Evolutionary conservation across 2,888 invertebrate genomes (phyloP), one percentile per base, ranked within the genome.

Genomic region (Caradrina kadenii): DNA sequence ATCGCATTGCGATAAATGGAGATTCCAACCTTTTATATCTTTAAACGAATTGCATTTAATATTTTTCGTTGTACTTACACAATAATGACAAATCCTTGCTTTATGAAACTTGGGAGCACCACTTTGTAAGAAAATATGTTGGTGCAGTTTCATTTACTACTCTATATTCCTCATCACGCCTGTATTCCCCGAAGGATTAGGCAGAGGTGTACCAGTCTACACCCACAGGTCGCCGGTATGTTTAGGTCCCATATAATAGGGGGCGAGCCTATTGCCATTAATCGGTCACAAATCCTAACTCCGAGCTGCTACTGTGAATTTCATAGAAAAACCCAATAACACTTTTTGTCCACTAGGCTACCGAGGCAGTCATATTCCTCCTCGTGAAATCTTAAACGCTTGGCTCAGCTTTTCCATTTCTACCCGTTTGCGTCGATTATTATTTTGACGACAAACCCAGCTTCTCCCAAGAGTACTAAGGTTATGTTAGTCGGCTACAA

Each of bases 1-100:
- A 73, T 76, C 76, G 65, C 71, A 76, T 60, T 62, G 54, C 63
- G 53, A 64, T 69, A 76, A 73, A 83, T 76, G 72, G 67, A 70
- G 65, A 73, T 76, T 76, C 54, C 55, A 59, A 58, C 64, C 56
- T 65, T 75, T 80, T 73, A 69, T 61, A 65, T 59, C 26, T 59
- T 53, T 61, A 69, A 67, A 59, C 39, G 59, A 74, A 72, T 66
- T 68, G 66, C 67, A 69, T 70, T 79, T 63, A 52, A 73, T 67
- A 67, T 64, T 59, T 50, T 39, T 10, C 26, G 17, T 61, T 65
- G 21, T 65, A 19, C 26, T 69, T 15, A 60, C 22, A 60, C 19
- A 59, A 63, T 49, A 61, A 45, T 49, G n/a, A 22, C 19, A 56
- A 45, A 48, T 26, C 22, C 35, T 49, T 31, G 13, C 48, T 68